Base-by-base conservation (phyloP, 2,113 vertebrate genomes). In the Sinocyclocheilus grahami region DNA sequence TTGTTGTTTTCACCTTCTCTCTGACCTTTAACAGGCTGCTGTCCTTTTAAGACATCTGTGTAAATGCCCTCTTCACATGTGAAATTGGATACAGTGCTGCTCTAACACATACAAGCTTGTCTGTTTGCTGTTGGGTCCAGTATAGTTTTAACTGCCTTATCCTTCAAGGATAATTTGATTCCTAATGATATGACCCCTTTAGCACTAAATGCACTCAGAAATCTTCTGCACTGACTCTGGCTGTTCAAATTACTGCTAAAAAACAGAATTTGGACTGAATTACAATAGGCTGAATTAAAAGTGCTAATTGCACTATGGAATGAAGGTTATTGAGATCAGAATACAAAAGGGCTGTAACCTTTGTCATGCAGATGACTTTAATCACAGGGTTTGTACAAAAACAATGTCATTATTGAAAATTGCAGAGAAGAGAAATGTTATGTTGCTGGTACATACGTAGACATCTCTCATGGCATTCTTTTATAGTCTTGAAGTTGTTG, bases 401-500 rank as follows among this genome's bases (percentile, higher is more conserved):
- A 46, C 65, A 42, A 63, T 27, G 81, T 5, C 18, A 71, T 83
- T 77, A 37, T 20, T 72, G 62, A 71, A 46, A 60, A 60, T 37
- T 79, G 63, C 46, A 67, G 53, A 71, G 60, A 86, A 18, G 10
- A 30, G 30, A 75, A 30, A 37, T 27, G 48, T 62, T 80, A n/a
- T 39, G 2, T 11, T 10, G 72, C n/a, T 94, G 27, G 90, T 90
- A 98, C 97, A 82, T 87, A 88, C 33, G 14, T 67, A 93, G 92
- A 88, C 97, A 99, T 84, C 87, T 95, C 1, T 33, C 76, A 88
- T 93, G 93, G 90, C 98, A 99, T 24, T 94, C 92, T 18, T 92
- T 91, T 89, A 96, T 53, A 14, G 87, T 95, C 75, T 60, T 88
- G 91, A 99, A 99, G 89, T 99, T 98, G 93, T 99, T 99, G 85